A percentile compares a stretch with the other conserved stretches of the same genome.
Conservation (phyloP, 2,888 invertebrate genomes). For the Drosophila subquinaria region DNA sequence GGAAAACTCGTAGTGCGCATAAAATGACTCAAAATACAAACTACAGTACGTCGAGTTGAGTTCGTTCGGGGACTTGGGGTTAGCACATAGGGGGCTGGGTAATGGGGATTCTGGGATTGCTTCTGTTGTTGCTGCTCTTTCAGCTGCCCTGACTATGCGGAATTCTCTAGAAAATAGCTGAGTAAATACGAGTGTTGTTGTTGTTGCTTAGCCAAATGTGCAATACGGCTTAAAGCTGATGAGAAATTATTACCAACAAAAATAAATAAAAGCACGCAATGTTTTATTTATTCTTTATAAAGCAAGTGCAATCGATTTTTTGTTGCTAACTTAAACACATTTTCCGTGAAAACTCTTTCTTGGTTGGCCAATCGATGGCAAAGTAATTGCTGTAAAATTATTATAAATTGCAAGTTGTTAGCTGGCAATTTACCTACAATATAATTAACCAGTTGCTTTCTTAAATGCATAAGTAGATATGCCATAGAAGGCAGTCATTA, state of each 20-base stretch:
- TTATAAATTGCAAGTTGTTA: conserved; percentile 26
- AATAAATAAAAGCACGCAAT: conserved; percentile 2
- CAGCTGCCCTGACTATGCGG: conserved; percentile 40
- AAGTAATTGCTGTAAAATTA: conserved; percentile 25
- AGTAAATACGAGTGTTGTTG: conserved; percentile 54
- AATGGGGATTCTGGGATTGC: background rate
- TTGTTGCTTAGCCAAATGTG: conserved; percentile 27
- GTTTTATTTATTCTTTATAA: background rate
- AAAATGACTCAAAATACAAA: conserved; percentile 65
- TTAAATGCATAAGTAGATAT: background rate
- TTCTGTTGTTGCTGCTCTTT: background rate
- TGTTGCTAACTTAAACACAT: conserved; percentile 3
- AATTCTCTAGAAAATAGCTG: conserved; percentile 68
- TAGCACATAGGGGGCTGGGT: conserved; percentile 5
- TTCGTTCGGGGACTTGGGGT: background rate
- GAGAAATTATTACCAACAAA: conserved; percentile 45
- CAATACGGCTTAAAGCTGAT: conserved; percentile 13
- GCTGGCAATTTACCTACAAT: background rate
- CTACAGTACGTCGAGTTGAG: background rate
- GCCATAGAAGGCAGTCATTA: conserved; percentile 30
- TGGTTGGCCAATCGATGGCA: conserved; percentile 28
- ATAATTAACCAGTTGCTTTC: background rate
- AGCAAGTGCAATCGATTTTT: conserved; percentile 4
- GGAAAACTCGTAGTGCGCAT: conserved; percentile 74
- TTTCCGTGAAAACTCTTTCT: conserved; percentile 37